phyloP scores from a whole-genome alignment of 2,797 vertebrate species.

The Acanthopagrus latus region DNA sequence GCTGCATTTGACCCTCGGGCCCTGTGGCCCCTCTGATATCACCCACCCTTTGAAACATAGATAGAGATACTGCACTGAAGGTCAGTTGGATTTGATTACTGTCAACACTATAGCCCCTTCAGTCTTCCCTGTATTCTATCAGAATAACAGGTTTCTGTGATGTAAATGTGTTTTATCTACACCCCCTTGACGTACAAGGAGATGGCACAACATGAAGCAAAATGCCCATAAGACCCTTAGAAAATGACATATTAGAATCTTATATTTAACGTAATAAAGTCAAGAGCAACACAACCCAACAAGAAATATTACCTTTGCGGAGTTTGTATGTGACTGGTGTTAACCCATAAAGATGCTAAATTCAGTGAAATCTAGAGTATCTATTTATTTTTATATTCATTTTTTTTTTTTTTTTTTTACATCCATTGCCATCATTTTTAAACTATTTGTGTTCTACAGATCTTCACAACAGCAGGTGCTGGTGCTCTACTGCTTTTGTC shows the following conservation, averaged over 20 bases:
- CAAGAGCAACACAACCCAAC: neutral
- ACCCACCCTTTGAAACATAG: conserved; percentile 42
- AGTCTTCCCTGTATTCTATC: neutral
- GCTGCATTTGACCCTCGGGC: conserved; percentile 19
- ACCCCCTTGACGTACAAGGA: neutral
- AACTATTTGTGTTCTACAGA: too few species aligned
- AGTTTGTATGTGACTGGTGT: too few species aligned
- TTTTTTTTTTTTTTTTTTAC: too few species aligned
- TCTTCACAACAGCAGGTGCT: too few species aligned
- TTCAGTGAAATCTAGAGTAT: too few species aligned
- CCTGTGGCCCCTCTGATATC: conserved; percentile 32
- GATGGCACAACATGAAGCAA: neutral
- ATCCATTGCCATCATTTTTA: too few species aligned
- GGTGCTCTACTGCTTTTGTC: too few species aligned
- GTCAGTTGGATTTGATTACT: conserved; percentile 18
- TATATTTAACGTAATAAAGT: neutral
- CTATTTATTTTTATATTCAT: too few species aligned
- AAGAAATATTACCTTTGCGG: neutral
- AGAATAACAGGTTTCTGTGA: neutral
- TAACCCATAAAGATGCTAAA: too few species aligned
- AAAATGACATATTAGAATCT: neutral
- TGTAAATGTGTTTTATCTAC: neutral
- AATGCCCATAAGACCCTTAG: neutral
- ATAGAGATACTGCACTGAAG: too few species aligned
- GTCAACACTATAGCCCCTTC: conserved; percentile 15